Base-by-base conservation (phyloP, 2,797 vertebrate genomes). In the Poeciliopsis paucimaculata region DNA sequence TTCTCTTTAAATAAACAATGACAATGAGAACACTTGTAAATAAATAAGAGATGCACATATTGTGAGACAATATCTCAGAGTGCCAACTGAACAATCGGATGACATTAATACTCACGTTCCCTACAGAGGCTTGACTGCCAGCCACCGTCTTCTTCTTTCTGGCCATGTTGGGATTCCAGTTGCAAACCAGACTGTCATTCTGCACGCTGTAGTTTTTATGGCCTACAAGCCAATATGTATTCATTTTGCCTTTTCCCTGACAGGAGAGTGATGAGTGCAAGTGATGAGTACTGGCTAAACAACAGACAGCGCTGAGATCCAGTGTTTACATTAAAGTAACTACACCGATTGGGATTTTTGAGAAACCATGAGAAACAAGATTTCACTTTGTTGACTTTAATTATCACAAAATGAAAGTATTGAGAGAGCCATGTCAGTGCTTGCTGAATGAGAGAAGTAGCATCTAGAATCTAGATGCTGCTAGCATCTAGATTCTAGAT, bases 111-210 rank as follows among this genome's bases (percentile, higher is more conserved):
- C 93, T 93, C 77, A 95, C 95, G 20, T 92, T 93, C 18, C 73
- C 92, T 73, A 93, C 85, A n/a, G 94, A 95, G 43, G 71, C 73
- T 15, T 89, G 84, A 51, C 94, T 94, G 49, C 84, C 89, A 0
- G 84, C 86, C 4, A 57, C 80, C 0, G 79, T 66, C 76, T 92
- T 95, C 84, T 95, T 96, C 86, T 94, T 96, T 26, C 83, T 89
- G 57, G 91, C 82, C 82, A 88, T 92, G 82, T 82, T 92, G 34
- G 95, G 94, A 60, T 97, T 97, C 97, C 97, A 98, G 93, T 97
- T 96, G n/a, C 97, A 98, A 62, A 98, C 97, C 88, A 98, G 93
- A 78, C 96, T 98, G 95, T 97, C 96, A 0, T 98, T 98, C 90
- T 97, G 97, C 47, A 98, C 92, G 0, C 97, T 96, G 91, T 97